Base-by-base conservation (phyloP, 2,113 vertebrate genomes). In the Ceyx melanurus region DNA sequence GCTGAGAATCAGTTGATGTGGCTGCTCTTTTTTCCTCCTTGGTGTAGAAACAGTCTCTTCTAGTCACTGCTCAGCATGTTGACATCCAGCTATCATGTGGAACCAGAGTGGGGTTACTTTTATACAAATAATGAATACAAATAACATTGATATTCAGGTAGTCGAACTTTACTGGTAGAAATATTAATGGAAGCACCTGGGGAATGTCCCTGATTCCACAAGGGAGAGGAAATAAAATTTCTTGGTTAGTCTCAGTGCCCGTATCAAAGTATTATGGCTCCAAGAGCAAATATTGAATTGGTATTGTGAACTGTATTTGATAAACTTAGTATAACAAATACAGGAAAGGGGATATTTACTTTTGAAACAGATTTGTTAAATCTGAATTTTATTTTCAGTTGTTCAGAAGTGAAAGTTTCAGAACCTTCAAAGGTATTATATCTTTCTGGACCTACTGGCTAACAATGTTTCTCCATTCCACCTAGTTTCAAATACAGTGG, bases 161-260 rank as follows among this genome's bases (percentile, higher is more conserved):
- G 42, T 25, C 50, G 71, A 65, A 74, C 31, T 54, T 72, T 22
- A 43, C 46, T 78, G 73, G 65, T 66, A 33, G 75, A 68, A 62
- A 75, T 87, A 72, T 62, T 82, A 75, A 79, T 57, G 66, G 53
- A 33, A 89, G 50, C 6, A 0, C 84, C 82, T 62, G 75, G 25
- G 50, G 50, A 51, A 51, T 51, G 74, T 82, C 73, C 8, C 70
- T 71, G 60, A 50, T 91, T 81, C 46, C 82, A 70, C 58, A 37
- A 82, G 58, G 78, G 84, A 82, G 64, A 73, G 90, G 75, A 92
- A 77, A 73, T 87, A 46, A 89, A 51, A 91, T 91, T 79, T 75
- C 42, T 70, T 84, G 70, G 54, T 73, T 79, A 31, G 60, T 61
- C 71, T 93, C 60, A 54, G 56, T 73, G 71, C 62, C 71, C 50